Base-by-base conservation (phyloP, 2,113 vertebrate species). In the Cebus imitator region DNA sequence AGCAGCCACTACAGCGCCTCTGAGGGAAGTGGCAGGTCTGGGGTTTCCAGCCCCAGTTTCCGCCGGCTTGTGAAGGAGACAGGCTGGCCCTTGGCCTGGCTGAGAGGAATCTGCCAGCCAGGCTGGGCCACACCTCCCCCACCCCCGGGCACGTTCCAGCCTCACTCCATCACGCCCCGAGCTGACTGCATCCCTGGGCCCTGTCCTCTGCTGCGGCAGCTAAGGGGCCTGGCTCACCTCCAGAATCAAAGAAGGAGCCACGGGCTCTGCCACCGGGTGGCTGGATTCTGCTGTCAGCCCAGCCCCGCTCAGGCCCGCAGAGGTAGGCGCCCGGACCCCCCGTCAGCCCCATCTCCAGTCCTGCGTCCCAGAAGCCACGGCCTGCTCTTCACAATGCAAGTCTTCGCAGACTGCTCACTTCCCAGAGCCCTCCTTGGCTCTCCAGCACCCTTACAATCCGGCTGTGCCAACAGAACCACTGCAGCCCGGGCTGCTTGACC, bases 101-200 rank as follows among this genome's bases (percentile, higher is more conserved):
- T 40, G 17, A 58, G 57, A 7, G 35, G 57, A 37, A 45, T 8
- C 32, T 35, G 32, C 66, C 43, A 6, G 66, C 66, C 45, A 57
- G 72, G 80, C 72, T 12, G 9, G 43, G 16, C 55, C 35, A 8
- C 0, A 43, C 89, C 89, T 57, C 75, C 12, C 43, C 35, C 50
- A 17, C 21, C 32, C 8, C 57, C 0, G 6, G 81, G 25, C 57
- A 9, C 13, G 25, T 27, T 32, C 58, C 30, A 20, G 4, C 40
- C 43, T 45, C 30, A 35, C 58, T 52, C 48, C n/a, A 3, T 61
- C 43, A 2, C 7, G 0, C 5, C 87, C 10, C 10, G 0, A 1
- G 30, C 27, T 8, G 4, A 3, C 4, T 5, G 10, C 3, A 9
- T 68, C 40, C n/a, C 72, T 0, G 12, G 64, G 66, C 68, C 27